Percentiles rank a stretch among this genome's conserved stretches.
These are phyloP conservation scores for Phlogophora meticulosa DNA, from an alignment of 2,888 invertebrate genomes.

Conservation along the genomic window DNA sequence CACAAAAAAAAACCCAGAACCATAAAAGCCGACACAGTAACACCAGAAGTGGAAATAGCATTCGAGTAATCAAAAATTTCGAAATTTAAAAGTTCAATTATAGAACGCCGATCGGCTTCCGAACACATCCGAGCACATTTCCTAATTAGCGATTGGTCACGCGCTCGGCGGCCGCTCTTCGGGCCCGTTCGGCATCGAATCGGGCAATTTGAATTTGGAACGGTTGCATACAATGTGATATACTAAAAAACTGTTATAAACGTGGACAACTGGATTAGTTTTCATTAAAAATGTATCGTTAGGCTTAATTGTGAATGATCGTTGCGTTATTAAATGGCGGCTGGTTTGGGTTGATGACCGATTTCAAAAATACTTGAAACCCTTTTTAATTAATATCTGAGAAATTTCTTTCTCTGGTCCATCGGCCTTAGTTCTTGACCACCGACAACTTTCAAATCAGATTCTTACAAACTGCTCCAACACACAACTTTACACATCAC, in stretches of 20 bases:
- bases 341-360: constrained; percentile 41
- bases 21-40: constrained; percentile 80
- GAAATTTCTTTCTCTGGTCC: background rate
- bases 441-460: background rate
- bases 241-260: constrained; percentile 68
- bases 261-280: constrained; percentile 74
- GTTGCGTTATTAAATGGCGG: constrained; percentile 55
- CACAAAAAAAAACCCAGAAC: constrained; percentile 64
- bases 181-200: constrained; percentile 82
- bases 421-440: background rate
- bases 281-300: constrained; percentile 76
- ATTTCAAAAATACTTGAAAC: constrained; percentile 46
- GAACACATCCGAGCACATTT: constrained; percentile 83
- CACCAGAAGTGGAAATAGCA: constrained; percentile 85
- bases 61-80: constrained; percentile 86
- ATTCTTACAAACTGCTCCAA: constrained; percentile 1
- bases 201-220: constrained; percentile 89
- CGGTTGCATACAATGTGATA: constrained; percentile 78
- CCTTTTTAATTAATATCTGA: constrained; percentile 38
- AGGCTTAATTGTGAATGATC: constrained; percentile 63
- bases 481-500: background rate
- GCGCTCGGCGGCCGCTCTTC: constrained; percentile 84
- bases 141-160: constrained; percentile 91
- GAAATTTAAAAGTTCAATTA: constrained; percentile 89
- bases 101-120: constrained; percentile 88